These are phyloP conservation scores for Halichoeres trimaculatus DNA, from an alignment of 2,113 vertebrate genomes.

Conservation along the genomic window DNA sequence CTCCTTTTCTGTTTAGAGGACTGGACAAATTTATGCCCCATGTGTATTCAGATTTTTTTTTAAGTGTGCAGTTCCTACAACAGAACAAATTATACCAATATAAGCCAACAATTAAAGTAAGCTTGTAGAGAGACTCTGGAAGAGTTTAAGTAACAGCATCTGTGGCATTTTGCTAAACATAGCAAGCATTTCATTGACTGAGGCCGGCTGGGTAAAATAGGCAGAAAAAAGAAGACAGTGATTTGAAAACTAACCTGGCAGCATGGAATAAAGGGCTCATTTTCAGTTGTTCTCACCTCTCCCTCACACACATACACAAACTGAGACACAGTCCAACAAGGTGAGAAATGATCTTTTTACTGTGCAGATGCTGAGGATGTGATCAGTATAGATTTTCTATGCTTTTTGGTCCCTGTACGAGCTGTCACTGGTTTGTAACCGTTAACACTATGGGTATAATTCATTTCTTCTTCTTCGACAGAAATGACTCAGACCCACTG, in stretches of 20 bases:
- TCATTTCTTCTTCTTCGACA: conserved; percentile 29
- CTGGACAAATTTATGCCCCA: conserved; percentile 4
- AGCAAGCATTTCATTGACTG: conserved; percentile 18
- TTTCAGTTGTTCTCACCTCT: conserved; percentile 22
- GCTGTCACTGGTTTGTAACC: conserved; percentile 27
- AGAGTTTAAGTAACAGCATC: conserved; percentile 36
- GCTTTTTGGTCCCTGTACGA: conserved; percentile 7
- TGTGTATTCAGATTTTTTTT: not conserved
- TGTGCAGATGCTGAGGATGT: conserved; percentile 2
- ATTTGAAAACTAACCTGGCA: conserved; percentile 32
- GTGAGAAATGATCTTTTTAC: conserved; percentile 1
- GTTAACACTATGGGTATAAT: conserved; percentile 37
- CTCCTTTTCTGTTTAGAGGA: conserved; percentile 7
- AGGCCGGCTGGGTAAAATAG: conserved; percentile 7
- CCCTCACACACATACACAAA: not conserved
- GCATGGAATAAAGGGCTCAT: conserved; percentile 17
- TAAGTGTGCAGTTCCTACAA: conserved; percentile 1
- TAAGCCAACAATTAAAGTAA: conserved; percentile 21
- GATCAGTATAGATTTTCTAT: conserved; percentile 12
- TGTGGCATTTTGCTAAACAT: conserved; percentile 31
- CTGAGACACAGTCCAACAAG: conserved; percentile 16
- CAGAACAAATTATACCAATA: conserved; percentile 4
- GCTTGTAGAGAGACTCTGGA: conserved; percentile 33
- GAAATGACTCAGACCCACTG: conserved; percentile 27
- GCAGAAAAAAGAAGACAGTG: not conserved